Base-by-base conservation (phyloP, 2,113 vertebrate genomes). In the Redunca redunca region DNA sequence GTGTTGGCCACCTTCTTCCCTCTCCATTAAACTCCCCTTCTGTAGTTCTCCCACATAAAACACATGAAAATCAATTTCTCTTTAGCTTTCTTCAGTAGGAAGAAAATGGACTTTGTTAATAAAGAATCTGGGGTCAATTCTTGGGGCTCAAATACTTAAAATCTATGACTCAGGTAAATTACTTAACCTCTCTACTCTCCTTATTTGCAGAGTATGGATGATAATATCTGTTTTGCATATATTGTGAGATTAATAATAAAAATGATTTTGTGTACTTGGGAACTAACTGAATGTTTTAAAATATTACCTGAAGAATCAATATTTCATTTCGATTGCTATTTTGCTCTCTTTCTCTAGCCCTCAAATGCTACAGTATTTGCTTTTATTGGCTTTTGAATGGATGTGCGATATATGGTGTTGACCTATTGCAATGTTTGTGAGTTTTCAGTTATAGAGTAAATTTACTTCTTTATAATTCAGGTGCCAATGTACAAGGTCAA, bases 371-470 rank as follows among this genome's bases (percentile, higher is more conserved):
- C 2, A 88, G 43, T 28, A 91, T 71, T 95, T 90, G 64, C 53
- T 90, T 77, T 78, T 92, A 58, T 33, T 83, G 55, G 43, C 62
- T 62, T 95, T 93, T 93, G 84, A 96, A 81, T 90, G 43, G 17
- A 90, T 92, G 80, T 62, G 62, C 26, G 16, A 11, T 77, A 67
- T 77, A n/a, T 91, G 21, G 40, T 83, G 48, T 40, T 96, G 91
- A 55, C 40, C 87, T 97, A 40, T 60, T 92, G 71, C 57, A 64
- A 15, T 96, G 74, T 97, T 92, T 97, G 64, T 67, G 26, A 92
- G 74, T 90, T 95, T 97, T 90, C 84, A 83, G 77, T 95, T 87
- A 60, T 53, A 82, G 60, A 95, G 28, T 78, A 96, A 95, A 96
- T 94, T 85, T 92, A 88, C 53, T 91, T 71, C 57, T 95, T 94